A percentile compares a stretch with the other conserved stretches of the same genome.
Conservation (phyloP, 2,797 vertebrate species). For the Sebastes nivosus region DNA sequence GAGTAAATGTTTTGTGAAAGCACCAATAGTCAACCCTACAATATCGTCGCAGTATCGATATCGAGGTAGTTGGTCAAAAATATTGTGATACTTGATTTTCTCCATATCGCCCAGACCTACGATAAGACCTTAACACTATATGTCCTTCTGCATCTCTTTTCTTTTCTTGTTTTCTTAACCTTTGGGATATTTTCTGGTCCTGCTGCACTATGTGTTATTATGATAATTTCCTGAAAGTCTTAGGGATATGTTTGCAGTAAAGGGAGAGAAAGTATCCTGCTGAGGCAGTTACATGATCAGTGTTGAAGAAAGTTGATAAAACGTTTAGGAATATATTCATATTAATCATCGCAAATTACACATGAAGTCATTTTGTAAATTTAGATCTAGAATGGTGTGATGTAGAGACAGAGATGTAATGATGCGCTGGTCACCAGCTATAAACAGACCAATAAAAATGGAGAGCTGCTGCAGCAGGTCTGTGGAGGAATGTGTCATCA, state of each 20-base stretch:
- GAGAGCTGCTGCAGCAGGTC: constrained; percentile 50
- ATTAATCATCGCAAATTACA: neutral
- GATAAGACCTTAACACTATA: neutral
- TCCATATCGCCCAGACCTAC: too few relatives aligned
- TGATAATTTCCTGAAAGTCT: neutral
- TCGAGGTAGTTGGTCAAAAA: too few relatives aligned
- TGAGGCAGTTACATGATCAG: neutral
- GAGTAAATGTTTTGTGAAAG: too few relatives aligned
- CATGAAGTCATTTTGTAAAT: constrained; percentile 7
- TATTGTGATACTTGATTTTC: too few relatives aligned
- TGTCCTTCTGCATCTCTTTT: neutral
- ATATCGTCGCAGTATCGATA: too few relatives aligned
- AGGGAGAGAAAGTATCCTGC: neutral
- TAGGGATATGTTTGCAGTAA: neutral
- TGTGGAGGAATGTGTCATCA: constrained; percentile 71
- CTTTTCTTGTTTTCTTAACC: neutral
- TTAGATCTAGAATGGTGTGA: neutral
- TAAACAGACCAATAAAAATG: constrained; percentile 43
- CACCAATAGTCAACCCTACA: too few relatives aligned
- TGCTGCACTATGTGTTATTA: neutral
- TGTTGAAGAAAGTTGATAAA: neutral
- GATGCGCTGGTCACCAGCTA: constrained; percentile 38
- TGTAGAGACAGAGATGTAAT: constrained; percentile 1
- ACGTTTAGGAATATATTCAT: neutral
- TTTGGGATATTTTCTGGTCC: neutral